Evolutionary conservation across 2,888 invertebrate genomes (phyloP), one percentile per base, ranked within the genome.

Genomic region (Cosmorhoe ocellata): DNA sequence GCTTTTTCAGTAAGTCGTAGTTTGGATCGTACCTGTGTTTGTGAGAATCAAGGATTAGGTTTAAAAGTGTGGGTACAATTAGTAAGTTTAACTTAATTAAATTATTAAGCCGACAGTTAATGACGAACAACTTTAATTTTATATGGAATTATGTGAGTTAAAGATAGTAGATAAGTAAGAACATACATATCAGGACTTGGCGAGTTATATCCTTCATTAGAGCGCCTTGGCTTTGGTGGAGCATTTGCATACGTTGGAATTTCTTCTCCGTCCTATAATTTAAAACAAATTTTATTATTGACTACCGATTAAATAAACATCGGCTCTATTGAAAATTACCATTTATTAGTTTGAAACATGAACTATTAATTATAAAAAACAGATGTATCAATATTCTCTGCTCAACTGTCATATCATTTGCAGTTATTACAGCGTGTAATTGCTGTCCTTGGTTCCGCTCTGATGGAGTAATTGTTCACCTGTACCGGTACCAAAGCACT

Each of bases 201-300:
- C 3, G 95, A 95, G 36, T 94, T 94, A 65, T 94, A 95, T 28
- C 94, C 93, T 68, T 95, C 95, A 57, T 94, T 95, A 27, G 95
- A 92, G 44, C 97, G 92, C 71, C 96, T 90, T 0, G 97, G 97
- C 75, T 97, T 97, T 0, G 97, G 97, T 8, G 97, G 97, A 2
- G 97, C 97, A 81, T 97, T 97, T 0, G 96, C 97, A 72, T 97
- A 97, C 1, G 97, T 92, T 0, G 97, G 84, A 51, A 80, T 74
- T 55, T 88, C 88, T 58, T 88, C 88, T 7, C 69, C 74, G 47
- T 88, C 87, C 89, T 89, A 60, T 43, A 64, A 58, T 38, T 8
- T 10, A 41, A 43, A 24, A 1, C 2, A 27, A 0, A 24, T 1
- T 37, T 30, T 13, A 34, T 34, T 28, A 30, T 10, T 10, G 3